Conservation (phyloP, 1,140 invertebrate species). For the Conus ventricosus region DNA sequence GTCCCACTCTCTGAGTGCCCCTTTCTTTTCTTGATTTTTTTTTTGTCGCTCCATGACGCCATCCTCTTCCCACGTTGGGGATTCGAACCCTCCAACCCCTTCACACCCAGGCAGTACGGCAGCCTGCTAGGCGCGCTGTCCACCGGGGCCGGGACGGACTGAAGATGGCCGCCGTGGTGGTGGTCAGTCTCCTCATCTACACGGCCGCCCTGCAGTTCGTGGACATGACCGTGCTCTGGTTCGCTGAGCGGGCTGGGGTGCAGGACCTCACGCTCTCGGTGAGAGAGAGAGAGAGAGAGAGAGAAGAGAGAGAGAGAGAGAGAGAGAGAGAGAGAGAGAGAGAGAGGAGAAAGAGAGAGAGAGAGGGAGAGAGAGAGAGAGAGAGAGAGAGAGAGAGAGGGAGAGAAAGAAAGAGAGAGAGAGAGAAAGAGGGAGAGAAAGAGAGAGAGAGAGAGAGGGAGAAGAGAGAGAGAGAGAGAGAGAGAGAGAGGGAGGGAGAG, state of each 20-base stretch:
- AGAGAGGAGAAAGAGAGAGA: background rate
- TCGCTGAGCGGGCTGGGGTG: slow-evolving; percentile 84
- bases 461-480: too few relatives aligned
- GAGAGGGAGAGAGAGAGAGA: background rate
- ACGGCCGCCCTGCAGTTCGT: slow-evolving; percentile 89
- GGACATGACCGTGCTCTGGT: slow-evolving; percentile 86
- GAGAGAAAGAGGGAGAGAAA: background rate
- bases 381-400: background rate
- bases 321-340: too few relatives aligned
- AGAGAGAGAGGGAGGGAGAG: background rate
- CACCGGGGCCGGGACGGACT: slow-evolving; percentile 89
- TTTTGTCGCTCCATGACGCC: too few relatives aligned
- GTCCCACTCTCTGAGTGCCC: too few relatives aligned
- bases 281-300: background rate
- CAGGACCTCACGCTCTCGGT: slow-evolving; percentile 44
- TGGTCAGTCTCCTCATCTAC: slow-evolving; percentile 93
- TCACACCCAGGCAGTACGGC: slow-evolving; percentile 81
- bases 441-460: background rate
- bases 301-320: background rate
- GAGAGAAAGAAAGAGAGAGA: background rate
- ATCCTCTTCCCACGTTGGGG: background rate
- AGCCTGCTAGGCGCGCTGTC: slow-evolving; percentile 91
- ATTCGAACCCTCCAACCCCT: background rate
- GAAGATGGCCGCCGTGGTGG: slow-evolving; percentile 87
- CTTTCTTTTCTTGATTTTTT: too few relatives aligned